Conservation (phyloP, 1,140 invertebrate genomes). For the Caligus rogercresseyi region DNA sequence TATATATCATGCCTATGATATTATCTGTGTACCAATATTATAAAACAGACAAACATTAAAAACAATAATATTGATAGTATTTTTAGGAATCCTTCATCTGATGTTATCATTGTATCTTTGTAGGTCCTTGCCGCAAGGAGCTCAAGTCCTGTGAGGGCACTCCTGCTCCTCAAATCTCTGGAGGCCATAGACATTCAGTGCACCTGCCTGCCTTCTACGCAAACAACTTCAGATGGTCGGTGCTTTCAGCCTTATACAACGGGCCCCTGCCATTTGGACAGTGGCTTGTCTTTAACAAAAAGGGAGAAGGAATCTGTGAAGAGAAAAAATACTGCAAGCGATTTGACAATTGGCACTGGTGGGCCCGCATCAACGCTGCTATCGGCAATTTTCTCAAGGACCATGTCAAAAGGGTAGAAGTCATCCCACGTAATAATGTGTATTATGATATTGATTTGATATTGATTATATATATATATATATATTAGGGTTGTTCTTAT, state of each 20-base stretch:
- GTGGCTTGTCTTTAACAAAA: slow-evolving; percentile 26
- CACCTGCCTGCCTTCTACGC: slow-evolving; percentile 24
- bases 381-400: slow-evolving; percentile 26
- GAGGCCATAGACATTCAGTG: slow-evolving; percentile 25
- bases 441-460: neutral
- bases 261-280: slow-evolving; percentile 25
- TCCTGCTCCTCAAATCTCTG: slow-evolving; percentile 24
- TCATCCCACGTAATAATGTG: neutral
- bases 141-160: slow-evolving; percentile 21
- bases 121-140: slow-evolving; percentile 23
- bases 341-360: slow-evolving; percentile 28
- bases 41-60: too few relatives aligned
- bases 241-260: slow-evolving; percentile 25
- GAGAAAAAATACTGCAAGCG: slow-evolving; percentile 25
- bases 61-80: too few relatives aligned
- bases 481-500: too few relatives aligned
- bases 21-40: too few relatives aligned
- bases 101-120: too few relatives aligned
- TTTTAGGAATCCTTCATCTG: too few relatives aligned
- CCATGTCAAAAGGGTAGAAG: slow-evolving; percentile 24
- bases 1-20: too few relatives aligned
- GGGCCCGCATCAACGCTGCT: slow-evolving; percentile 26
- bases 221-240: slow-evolving; percentile 23
- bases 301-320: slow-evolving; percentile 24
- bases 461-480: neutral